phyloP scores from a whole-genome alignment of 64 coral and sea anemone genomes.

The Montipora foliosa region DNA sequence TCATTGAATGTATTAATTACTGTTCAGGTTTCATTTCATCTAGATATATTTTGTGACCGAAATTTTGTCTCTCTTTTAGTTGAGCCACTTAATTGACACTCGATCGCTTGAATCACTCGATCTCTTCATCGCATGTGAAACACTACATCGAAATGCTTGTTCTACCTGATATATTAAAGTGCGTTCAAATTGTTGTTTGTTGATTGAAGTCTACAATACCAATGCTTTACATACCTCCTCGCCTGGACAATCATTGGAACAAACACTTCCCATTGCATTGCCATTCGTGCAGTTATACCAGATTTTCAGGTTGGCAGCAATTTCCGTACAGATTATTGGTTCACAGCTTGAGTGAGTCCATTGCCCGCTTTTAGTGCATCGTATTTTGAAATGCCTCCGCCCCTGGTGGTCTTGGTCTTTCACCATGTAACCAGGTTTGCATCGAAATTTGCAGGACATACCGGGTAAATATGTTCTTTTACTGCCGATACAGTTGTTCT shows the following conservation, averaged over 20 bases:
- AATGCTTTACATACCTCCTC: conserved; percentile 56
- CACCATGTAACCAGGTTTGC: conserved; percentile 63
- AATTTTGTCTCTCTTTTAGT: no score
- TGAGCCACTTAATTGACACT: no score
- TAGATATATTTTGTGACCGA: no score
- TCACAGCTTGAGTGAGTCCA: conserved; percentile 80
- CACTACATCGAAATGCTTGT: no score
- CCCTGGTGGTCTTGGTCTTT: conserved; percentile 16
- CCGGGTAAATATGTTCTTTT: conserved; percentile 77
- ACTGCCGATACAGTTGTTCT: conserved; percentile 27
- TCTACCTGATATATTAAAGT: no score
- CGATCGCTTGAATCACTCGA: no score
- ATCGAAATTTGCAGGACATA: conserved; percentile 84
- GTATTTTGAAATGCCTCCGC: conserved; percentile 57
- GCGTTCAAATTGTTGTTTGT: no score
- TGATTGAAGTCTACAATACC: no score
- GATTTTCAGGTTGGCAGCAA: conserved; percentile 27
- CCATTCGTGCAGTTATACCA: conserved; percentile 92
- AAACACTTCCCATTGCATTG: conserved; percentile 68
- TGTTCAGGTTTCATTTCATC: no score
- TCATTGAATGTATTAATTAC: no score
- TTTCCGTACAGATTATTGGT: conserved; percentile 54
- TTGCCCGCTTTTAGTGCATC: conserved; percentile 84
- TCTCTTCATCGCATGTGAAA: no score
- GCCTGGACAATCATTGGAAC: conserved; percentile 76